phyloP scores from a whole-genome alignment of 2,113 vertebrate genomes.

The Struthidea cinerea region DNA sequence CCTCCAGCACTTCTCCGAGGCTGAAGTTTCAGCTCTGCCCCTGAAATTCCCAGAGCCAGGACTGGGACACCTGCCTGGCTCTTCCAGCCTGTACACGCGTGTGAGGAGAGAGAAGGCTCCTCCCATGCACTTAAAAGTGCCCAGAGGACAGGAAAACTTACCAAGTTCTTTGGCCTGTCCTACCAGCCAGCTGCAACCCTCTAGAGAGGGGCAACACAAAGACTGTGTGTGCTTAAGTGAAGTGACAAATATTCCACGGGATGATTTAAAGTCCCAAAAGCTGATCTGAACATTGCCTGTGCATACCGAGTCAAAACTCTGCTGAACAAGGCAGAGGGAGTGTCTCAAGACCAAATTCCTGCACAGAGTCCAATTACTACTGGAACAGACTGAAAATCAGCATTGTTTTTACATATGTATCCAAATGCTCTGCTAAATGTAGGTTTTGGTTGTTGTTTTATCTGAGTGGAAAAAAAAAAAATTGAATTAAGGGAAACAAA shows the following conservation, averaged over 20 bases:
- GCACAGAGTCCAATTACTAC: background rate
- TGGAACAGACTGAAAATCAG: background rate
- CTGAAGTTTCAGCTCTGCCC: background rate
- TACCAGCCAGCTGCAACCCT: background rate
- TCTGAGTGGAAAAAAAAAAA: background rate
- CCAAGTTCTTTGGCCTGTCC: background rate
- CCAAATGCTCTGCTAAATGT: background rate
- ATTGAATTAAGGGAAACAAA: background rate
- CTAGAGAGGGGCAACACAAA: background rate
- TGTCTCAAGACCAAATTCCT: background rate
- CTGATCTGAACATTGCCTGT: background rate
- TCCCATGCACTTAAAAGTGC: background rate
- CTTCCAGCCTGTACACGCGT: rapidly evolving
- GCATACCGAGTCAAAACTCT: background rate
- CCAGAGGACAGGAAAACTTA: background rate
- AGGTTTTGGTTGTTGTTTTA: background rate
- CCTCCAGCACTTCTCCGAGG: background rate
- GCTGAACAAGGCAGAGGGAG: background rate
- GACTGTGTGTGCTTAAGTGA: rapidly evolving
- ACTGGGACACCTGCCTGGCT: rapidly evolving
- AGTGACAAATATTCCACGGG: background rate
- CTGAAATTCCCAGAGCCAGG: background rate
- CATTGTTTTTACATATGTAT: background rate
- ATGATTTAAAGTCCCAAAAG: background rate
- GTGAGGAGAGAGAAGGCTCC: background rate